Conservation (phyloP, 2,113 vertebrate genomes). For the Argyrosomus japonicus region DNA sequence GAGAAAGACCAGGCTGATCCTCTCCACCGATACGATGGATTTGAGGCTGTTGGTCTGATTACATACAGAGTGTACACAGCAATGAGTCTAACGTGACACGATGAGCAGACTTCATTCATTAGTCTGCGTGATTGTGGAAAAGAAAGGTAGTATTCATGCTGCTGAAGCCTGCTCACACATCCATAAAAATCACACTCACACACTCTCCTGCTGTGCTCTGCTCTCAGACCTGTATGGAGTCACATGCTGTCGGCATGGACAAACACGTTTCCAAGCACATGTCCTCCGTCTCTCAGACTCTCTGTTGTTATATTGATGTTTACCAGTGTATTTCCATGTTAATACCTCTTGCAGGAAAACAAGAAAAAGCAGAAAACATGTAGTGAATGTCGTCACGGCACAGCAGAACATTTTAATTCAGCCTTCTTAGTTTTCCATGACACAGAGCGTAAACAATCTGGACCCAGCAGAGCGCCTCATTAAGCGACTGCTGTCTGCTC, state of each 20-base stretch:
- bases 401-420: constrained; percentile 45
- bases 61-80: background rate
- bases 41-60: constrained; percentile 3
- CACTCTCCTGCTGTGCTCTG: constrained; percentile 31
- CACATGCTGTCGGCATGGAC: constrained; percentile 64
- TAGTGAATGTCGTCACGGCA: constrained; percentile 14
- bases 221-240: constrained; percentile 17
- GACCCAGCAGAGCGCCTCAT: constrained; percentile 59
- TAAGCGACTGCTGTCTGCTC: constrained; percentile 54
- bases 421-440: constrained; percentile 61
- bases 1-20: background rate
- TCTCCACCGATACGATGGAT: background rate
- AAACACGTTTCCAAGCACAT: constrained; percentile 69
- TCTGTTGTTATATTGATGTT: background rate
- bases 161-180: constrained; percentile 15
- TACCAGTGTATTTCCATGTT: background rate
- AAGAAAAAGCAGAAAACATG: constrained; percentile 23
- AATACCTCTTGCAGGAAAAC: constrained; percentile 3
- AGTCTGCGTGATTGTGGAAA: background rate
- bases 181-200: constrained; percentile 1
- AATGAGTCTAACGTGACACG: background rate
- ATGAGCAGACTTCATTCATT: background rate
- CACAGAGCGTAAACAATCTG: constrained; percentile 62
- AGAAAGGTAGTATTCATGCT: background rate
- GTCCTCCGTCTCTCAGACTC: constrained; percentile 8